Base-by-base conservation (phyloP, 2,113 vertebrate genomes). In the Tupaia tana region DNA sequence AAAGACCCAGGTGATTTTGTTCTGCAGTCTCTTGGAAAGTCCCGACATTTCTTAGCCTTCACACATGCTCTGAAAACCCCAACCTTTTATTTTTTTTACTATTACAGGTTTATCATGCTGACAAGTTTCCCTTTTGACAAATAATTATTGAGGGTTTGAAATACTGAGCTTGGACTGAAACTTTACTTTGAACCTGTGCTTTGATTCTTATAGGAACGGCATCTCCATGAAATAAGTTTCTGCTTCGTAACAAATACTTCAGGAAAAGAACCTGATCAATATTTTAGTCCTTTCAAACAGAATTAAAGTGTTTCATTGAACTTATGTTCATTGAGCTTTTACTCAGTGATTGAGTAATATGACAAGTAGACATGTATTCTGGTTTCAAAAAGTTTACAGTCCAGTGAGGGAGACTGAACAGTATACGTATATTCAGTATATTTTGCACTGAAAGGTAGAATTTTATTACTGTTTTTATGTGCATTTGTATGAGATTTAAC, bases 21-120 rank as follows among this genome's bases (percentile, higher is more conserved):
- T 74, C 29, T 84, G 52, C 19, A 74, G 81, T 19, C 89, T 6
- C 24, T 71, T 86, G 96, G 95, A 97, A 98, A 97, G 91, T 74
- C 94, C 94, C 95, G 64, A 13, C 25, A 82, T 89, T 95, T 74
- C 93, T 91, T 61, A 93, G 25, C 63, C 91, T 91, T 81, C 31
- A 85, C 77, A 83, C 58, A 29, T 64, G n/a, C 11, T 93, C 59
- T 87, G 10, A 91, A 87, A 89, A 77, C 29, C 11, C 11, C 58
- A 81, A 22, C 15, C 20, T 29, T n/a, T 90, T 56, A n/a, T n/a
- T n/a, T 34, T 85, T 85, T 89, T 61, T 13, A 34, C 31, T 75
- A 54, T 70, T 64, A 54, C 8, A 84, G 63, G 29, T 67, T 95
- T 95, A 81, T 86, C 86, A 91, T 79, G 63, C 10, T 94, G 79